Percentiles rank a stretch among this genome's conserved stretches.
Evolutionary conservation across 2,888 invertebrate species (phyloP).

Genomic region (Leucophenga montana): DNA sequence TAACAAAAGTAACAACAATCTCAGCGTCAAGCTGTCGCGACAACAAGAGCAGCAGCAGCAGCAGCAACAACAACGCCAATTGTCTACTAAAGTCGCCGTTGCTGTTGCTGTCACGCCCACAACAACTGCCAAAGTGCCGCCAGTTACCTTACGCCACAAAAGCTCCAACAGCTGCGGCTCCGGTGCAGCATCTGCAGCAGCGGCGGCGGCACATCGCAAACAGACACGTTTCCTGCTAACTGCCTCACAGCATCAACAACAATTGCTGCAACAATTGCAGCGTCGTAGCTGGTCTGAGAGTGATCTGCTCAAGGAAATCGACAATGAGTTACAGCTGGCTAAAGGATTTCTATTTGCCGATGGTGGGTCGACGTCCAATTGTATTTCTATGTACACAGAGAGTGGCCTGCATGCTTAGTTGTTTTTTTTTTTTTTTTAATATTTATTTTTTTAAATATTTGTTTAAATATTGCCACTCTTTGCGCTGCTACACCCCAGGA

Average conservation of each 20-base stretch:
- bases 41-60: conserved; percentile 29
- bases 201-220: conserved; percentile 51
- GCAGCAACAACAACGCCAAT: conserved; percentile 3
- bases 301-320: conserved; percentile 79
- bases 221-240: conserved; percentile 70
- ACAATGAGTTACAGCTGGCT: conserved; percentile 75
- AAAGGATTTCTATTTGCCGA: conserved; percentile 78
- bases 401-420: not conserved
- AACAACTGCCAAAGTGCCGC: conserved; percentile 48
- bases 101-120: conserved; percentile 21
- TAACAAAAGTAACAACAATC: conserved; percentile 32
- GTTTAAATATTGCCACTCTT: not conserved
- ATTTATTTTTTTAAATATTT: not conserved
- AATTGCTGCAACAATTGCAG: conserved; percentile 68
- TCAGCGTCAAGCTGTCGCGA: conserved; percentile 29
- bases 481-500: not conserved
- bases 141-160: conserved; percentile 28
- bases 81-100: not conserved
- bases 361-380: conserved; percentile 53
- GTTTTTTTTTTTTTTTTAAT: not conserved
- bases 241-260: conserved; percentile 57
- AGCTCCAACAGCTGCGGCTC: no score
- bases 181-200: no score
- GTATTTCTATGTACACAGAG: not conserved
- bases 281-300: conserved; percentile 73